Percentiles rank a stretch among this genome's conserved stretches.
phyloP scores from a whole-genome alignment of 1,140 invertebrate species.

The Aphelinus atriplicis region DNA sequence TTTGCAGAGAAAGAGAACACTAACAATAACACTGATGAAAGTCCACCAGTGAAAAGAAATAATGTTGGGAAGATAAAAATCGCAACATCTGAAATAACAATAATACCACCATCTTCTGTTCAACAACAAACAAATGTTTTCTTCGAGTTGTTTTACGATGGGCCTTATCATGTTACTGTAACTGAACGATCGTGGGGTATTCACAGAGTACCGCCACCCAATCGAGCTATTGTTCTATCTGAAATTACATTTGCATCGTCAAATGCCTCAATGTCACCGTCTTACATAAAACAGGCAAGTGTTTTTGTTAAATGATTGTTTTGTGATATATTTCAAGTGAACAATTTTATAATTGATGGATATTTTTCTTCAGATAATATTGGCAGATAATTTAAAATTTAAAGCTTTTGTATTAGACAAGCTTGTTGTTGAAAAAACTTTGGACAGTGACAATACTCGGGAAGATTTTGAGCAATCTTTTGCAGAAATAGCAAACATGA shows the following conservation, averaged over 20 bases:
- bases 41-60: constrained; percentile 27
- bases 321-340: neutral
- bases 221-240: constrained; percentile 40
- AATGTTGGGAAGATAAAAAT: constrained; percentile 35
- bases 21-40: constrained; percentile 28
- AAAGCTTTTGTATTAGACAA: constrained; percentile 40
- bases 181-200: constrained; percentile 38
- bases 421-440: constrained; percentile 39
- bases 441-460: constrained; percentile 38
- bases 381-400: constrained; percentile 38
- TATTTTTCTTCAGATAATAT: constrained; percentile 28
- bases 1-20: constrained; percentile 35
- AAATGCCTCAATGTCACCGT: constrained; percentile 32
- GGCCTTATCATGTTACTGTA: constrained; percentile 38
- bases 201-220: constrained; percentile 40
- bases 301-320: neutral
- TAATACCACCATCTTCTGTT: constrained; percentile 23
- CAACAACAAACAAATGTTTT: constrained; percentile 28
- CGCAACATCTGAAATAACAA: constrained; percentile 14
- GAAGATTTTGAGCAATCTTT: constrained; percentile 42
- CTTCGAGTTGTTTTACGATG: constrained; percentile 40
- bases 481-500: constrained; percentile 31
- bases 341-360: constrained; percentile 1
- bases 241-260: constrained; percentile 37
- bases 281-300: constrained; percentile 39